Evolutionary conservation across 2,888 invertebrate species (phyloP).

Genomic region (Criorhina ranunculi): DNA sequence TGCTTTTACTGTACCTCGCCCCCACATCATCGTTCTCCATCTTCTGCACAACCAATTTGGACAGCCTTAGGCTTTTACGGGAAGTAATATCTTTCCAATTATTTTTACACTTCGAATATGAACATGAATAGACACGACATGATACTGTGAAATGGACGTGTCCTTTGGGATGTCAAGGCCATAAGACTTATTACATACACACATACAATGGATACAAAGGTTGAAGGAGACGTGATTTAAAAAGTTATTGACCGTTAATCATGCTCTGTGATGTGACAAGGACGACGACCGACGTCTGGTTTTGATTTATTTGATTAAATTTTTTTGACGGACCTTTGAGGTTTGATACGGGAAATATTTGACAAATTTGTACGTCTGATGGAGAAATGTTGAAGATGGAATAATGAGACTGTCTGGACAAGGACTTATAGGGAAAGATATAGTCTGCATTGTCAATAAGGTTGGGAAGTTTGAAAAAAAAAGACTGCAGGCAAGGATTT

Average conservation of each 20-base stretch:
- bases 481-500: too few species aligned
- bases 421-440: too few species aligned
- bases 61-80: conserved; percentile 1
- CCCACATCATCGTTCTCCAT: background rate
- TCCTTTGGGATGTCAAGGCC: conserved; percentile 59
- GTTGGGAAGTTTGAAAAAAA: too few species aligned
- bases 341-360: background rate
- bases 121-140: background rate
- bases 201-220: background rate
- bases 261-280: background rate
- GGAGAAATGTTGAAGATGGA: too few species aligned
- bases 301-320: conserved; percentile 13
- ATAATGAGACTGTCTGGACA: background rate
- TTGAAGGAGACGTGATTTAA: conserved; percentile 5
- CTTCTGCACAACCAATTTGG: conserved; percentile 20
- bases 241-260: conserved; percentile 24
- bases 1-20: background rate
- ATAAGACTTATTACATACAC: conserved; percentile 13
- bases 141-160: conserved; percentile 31
- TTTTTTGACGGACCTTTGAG: background rate
- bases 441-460: too few species aligned
- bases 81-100: conserved; percentile 55
- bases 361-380: background rate
- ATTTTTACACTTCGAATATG: conserved; percentile 62
- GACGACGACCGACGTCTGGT: conserved; percentile 11